Percentiles rank a stretch among this genome's conserved stretches.
Evolutionary conservation across 2,888 invertebrate genomes (phyloP).

Genomic region (Phengaris alcon): DNA sequence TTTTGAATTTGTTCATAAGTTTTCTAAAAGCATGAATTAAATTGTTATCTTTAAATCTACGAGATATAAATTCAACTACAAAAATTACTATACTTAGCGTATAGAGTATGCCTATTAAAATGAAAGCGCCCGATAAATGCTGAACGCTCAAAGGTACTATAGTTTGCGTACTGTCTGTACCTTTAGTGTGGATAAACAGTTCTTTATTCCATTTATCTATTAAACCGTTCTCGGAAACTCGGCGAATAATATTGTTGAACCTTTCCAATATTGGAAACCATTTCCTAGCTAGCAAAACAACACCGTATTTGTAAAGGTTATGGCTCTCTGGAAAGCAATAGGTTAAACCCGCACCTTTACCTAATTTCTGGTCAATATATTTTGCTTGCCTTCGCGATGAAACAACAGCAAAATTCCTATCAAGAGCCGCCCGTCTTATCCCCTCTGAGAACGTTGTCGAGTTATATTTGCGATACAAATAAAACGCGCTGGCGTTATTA

Average conservation of each 20-base stretch:
- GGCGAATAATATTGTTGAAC: constrained; percentile 69
- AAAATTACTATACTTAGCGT: constrained; percentile 58
- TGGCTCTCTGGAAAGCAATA: constrained; percentile 70
- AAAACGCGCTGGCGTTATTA: constrained; percentile 70
- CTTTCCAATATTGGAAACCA: constrained; percentile 71
- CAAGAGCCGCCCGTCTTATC: constrained; percentile 59
- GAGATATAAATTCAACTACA: constrained; percentile 53
- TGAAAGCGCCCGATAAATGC: constrained; percentile 71
- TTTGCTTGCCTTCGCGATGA: constrained; percentile 68
- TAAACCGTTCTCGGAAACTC: constrained; percentile 71
- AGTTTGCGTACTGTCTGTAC: constrained; percentile 50
- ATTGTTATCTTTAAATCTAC: constrained; percentile 22
- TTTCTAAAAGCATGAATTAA: background rate
- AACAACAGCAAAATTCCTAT: constrained; percentile 68
- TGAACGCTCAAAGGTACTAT: constrained; percentile 62
- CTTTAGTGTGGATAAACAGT: constrained; percentile 55
- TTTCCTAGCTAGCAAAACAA: constrained; percentile 66
- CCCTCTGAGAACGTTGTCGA: constrained; percentile 65
- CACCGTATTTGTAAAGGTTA: constrained; percentile 73
- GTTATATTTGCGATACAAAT: constrained; percentile 73
- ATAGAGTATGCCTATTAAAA: constrained; percentile 70
- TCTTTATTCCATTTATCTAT: constrained; percentile 74
- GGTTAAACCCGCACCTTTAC: constrained; percentile 63
- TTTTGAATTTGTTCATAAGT: background rate
- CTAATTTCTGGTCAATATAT: constrained; percentile 68